A percentile compares a stretch with the other conserved stretches of the same genome.
These are phyloP conservation scores for Zaprionus lachaisei DNA, from an alignment of 1,140 invertebrate genomes.

Conservation along the genomic window DNA sequence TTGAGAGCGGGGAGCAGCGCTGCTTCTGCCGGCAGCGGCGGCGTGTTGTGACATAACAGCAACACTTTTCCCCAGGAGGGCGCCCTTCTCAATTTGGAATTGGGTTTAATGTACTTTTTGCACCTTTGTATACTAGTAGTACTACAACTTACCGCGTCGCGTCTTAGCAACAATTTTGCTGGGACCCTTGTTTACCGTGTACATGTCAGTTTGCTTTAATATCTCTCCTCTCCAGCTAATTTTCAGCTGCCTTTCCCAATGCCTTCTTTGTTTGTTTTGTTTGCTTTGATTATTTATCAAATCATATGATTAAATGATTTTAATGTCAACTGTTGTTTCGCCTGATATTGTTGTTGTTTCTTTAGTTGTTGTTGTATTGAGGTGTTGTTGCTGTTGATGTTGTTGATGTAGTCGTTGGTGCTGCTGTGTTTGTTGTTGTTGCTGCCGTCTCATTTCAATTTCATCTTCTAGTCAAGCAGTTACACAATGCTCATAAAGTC, in stretches of 20 bases:
- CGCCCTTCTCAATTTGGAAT: slow-evolving; percentile 27
- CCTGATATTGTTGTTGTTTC: background rate
- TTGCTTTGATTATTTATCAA: slow-evolving; percentile 40
- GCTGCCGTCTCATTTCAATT: slow-evolving; percentile 38
- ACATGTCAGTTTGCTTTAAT: slow-evolving; percentile 86
- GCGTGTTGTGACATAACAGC: slow-evolving; percentile 75
- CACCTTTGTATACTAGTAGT: slow-evolving; percentile 18
- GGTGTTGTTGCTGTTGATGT: slow-evolving; percentile 8
- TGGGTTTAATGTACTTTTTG: slow-evolving; percentile 59
- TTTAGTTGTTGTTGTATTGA: background rate
- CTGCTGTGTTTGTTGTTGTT: slow-evolving; percentile 15
- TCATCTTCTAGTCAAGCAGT: slow-evolving; percentile 50
- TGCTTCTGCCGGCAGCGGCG: slow-evolving; percentile 33
- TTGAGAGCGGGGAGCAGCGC: slow-evolving; percentile 14
- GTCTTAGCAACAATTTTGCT: slow-evolving; percentile 94
- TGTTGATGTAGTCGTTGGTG: slow-evolving; percentile 16
- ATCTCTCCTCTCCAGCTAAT: slow-evolving; percentile 13
- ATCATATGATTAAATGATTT: slow-evolving; percentile 57
- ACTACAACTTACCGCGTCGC: slow-evolving; percentile 88
- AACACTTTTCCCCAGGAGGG: slow-evolving; percentile 46
- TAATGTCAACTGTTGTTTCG: slow-evolving; percentile 31
- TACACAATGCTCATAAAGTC: slow-evolving; percentile 69
- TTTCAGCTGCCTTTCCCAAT: slow-evolving; percentile 12
- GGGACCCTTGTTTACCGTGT: slow-evolving; percentile 93
- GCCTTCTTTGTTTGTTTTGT: slow-evolving; percentile 50